Evolutionary conservation across 2,113 vertebrate genomes (phyloP).

Genomic region (Corythornis vintsioides): DNA sequence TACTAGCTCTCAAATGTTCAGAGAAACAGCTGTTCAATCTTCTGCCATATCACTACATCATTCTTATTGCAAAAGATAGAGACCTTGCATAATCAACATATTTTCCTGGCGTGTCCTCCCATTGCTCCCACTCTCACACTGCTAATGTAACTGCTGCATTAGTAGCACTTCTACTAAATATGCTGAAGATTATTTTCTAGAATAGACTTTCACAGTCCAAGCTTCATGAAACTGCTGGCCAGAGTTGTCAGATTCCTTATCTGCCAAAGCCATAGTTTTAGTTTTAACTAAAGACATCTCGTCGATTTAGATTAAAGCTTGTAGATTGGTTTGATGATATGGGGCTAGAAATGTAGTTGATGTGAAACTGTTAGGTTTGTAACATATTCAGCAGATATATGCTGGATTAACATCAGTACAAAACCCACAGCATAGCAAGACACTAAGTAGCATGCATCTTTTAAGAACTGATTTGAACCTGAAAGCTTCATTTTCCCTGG

Average conservation of each 20-base stretch:
- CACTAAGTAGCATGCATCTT: neutral
- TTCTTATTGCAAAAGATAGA: conserved; percentile 31
- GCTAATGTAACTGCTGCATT: neutral
- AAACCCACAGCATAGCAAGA: neutral
- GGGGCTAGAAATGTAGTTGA: neutral
- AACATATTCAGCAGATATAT: neutral
- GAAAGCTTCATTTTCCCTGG: neutral
- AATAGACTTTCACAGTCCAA: neutral
- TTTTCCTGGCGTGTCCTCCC: conserved; percentile 8
- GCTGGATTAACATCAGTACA: neutral
- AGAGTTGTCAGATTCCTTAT: neutral
- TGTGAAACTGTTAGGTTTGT: neutral
- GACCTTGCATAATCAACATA: conserved; percentile 24
- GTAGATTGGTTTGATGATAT: neutral
- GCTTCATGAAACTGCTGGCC: neutral
- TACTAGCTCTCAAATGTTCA: neutral
- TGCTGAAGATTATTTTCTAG: conserved; percentile 1
- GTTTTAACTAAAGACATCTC: neutral
- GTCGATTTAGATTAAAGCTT: neutral
- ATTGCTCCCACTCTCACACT: neutral
- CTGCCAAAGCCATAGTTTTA: neutral
- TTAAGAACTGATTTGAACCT: neutral
- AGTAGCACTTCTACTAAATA: conserved; percentile 23
- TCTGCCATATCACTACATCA: conserved; percentile 17
- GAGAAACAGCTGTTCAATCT: conserved; percentile 23